Percentiles rank a stretch among this genome's conserved stretches.
Conservation (phyloP, 1,140 invertebrate species). For the Anadara kagoshimensis region DNA sequence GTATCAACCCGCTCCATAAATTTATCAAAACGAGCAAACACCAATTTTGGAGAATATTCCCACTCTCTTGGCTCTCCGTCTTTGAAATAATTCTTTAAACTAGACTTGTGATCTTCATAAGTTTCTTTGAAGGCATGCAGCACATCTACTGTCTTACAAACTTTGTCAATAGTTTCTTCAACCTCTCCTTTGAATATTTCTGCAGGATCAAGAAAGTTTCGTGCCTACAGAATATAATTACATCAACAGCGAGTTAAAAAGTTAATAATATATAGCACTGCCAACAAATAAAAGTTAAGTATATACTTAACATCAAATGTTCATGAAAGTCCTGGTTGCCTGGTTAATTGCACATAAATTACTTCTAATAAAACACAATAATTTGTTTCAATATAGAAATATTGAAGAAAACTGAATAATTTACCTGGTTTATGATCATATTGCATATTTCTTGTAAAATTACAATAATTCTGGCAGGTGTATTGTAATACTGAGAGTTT, state of each 20-base stretch:
- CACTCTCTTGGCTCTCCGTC: constrained; percentile 80
- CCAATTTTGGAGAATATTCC: constrained; percentile 91
- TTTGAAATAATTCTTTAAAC: constrained; percentile 80
- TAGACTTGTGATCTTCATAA: constrained; percentile 81
- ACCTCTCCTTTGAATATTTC: constrained; percentile 83
- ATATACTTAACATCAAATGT: background rate
- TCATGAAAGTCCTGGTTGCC: too few species aligned
- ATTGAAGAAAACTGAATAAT: background rate
- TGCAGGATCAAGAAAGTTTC: constrained; percentile 88
- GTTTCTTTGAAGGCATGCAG: constrained; percentile 82
- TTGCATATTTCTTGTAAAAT: constrained; percentile 93
- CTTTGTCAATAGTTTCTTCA: constrained; percentile 84
- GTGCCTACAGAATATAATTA: constrained; percentile 78
- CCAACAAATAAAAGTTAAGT: too few species aligned
- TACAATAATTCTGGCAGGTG: constrained; percentile 90
- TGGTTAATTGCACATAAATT: too few species aligned
- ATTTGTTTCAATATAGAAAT: background rate
- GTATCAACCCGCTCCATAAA: constrained; percentile 88
- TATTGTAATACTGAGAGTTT: constrained; percentile 91
- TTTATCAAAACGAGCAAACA: constrained; percentile 89
- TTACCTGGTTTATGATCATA: constrained; percentile 83
- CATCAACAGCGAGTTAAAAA: too few species aligned
- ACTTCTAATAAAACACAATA: too few species aligned
- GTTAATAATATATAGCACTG: background rate
- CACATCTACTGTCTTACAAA: constrained; percentile 88